Evolutionary conservation across 2,888 invertebrate genomes (phyloP).

Genomic region (Plemyria rubiginata): DNA sequence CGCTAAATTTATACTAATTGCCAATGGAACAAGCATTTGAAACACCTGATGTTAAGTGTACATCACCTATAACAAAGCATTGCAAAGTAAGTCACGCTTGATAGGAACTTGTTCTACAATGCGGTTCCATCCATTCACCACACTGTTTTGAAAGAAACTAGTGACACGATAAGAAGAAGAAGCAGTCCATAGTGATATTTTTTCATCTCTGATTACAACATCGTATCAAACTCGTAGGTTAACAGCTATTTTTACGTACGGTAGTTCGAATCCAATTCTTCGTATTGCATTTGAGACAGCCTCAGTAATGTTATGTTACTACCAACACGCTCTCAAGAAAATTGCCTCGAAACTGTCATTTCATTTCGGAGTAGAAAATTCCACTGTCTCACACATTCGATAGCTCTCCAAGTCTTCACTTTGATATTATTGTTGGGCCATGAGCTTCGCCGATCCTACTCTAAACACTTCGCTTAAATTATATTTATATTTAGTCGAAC

Average conservation of each 20-base stretch:
- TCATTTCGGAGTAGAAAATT: slow-evolving; percentile 31
- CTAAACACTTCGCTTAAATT: not conserved
- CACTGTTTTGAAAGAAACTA: too few species aligned
- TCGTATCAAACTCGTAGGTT: not conserved
- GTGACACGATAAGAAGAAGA: too few species aligned
- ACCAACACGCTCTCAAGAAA: slow-evolving; percentile 34
- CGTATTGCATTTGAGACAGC: slow-evolving; percentile 11
- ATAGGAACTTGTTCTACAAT: too few species aligned
- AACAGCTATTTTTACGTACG: not conserved
- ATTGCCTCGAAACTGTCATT: slow-evolving; percentile 34
- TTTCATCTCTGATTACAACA: too few species aligned
- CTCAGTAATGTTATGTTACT: slow-evolving; percentile 15
- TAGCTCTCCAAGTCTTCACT: slow-evolving; percentile 20
- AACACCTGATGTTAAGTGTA: too few species aligned
- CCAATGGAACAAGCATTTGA: too few species aligned
- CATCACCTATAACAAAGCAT: too few species aligned
- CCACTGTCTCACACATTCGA: slow-evolving; percentile 34
- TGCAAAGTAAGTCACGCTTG: too few species aligned
- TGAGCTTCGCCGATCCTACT: slow-evolving; percentile 6
- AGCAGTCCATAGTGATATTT: too few species aligned
- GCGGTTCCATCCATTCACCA: too few species aligned
- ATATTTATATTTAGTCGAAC: not conserved
- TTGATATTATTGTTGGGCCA: slow-evolving; percentile 22
- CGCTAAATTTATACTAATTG: too few species aligned
- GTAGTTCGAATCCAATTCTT: slow-evolving; percentile 11